phyloP scores from a whole-genome alignment of 2,113 vertebrate species.

The Tylochromis polylepis region DNA sequence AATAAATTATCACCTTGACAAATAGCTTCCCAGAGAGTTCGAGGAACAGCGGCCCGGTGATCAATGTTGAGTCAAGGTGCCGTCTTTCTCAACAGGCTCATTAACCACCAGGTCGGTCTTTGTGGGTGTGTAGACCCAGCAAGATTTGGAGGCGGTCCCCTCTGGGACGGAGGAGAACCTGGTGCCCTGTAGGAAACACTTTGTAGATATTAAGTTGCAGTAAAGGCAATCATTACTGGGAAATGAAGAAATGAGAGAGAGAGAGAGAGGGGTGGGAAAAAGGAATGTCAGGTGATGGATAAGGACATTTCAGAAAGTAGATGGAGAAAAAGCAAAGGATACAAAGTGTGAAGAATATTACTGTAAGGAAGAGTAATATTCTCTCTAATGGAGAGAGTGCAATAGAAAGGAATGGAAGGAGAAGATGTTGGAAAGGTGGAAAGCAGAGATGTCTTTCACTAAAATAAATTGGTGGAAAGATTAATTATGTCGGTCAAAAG shows the following conservation, averaged over 20 bases:
- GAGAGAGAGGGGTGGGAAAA: background rate
- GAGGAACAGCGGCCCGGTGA: slow-evolving; percentile 48
- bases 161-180: background rate
- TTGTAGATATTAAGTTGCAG: slow-evolving; percentile 17
- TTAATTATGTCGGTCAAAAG: slow-evolving; percentile 41
- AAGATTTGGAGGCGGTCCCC: slow-evolving; percentile 10
- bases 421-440: slow-evolving; percentile 4
- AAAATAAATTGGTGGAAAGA: background rate
- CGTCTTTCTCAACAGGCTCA: slow-evolving; percentile 61
- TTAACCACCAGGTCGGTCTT: slow-evolving; percentile 40
- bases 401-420: background rate
- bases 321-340: background rate
- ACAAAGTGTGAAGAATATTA: slow-evolving; percentile 11
- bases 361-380: background rate
- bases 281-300: background rate
- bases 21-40: slow-evolving; percentile 59
- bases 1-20: slow-evolving; percentile 72
- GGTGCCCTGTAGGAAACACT: background rate
- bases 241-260: background rate
- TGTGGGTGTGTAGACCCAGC: slow-evolving; percentile 16
- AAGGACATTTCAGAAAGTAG: slow-evolving; percentile 1
- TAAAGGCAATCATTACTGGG: background rate
- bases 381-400: slow-evolving; percentile 5
- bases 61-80: slow-evolving; percentile 63
- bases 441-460: background rate